Conservation (phyloP, 2,888 invertebrate species). For the Orthonevra nobilis region DNA sequence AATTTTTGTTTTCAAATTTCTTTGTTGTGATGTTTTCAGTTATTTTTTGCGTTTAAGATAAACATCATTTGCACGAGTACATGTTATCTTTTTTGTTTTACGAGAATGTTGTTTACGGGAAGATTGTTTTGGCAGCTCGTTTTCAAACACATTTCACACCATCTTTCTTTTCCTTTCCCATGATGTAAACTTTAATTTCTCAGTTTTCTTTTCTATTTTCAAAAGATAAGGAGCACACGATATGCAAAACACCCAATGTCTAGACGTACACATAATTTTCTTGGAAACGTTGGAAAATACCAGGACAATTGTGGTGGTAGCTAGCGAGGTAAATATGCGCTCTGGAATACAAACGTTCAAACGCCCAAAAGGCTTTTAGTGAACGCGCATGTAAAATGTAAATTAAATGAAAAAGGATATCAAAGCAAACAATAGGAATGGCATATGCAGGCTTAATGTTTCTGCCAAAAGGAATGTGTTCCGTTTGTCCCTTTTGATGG, state of each 20-base stretch:
- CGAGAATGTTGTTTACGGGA: no score
- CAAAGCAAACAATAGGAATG: conserved; percentile 54
- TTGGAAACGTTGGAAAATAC: not conserved
- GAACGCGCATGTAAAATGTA: conserved; percentile 49
- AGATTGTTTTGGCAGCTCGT: not conserved
- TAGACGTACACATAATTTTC: conserved; percentile 26
- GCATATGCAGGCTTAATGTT: conserved; percentile 60
- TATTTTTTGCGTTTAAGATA: no score
- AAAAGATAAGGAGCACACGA: not conserved
- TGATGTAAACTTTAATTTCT: conserved; percentile 5
- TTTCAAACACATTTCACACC: not conserved
- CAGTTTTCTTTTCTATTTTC: not conserved
- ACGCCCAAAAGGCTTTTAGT: conserved; percentile 22
- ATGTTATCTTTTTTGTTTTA: no score
- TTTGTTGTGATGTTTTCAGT: no score
- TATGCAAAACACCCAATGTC: conserved; percentile 27
- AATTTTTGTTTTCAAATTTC: no score
- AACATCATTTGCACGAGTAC: no score
- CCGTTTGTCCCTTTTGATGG: conserved; percentile 46
- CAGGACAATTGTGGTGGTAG: conserved; percentile 12
- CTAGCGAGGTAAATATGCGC: not conserved
- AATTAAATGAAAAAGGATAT: conserved; percentile 56
- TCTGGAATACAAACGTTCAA: not conserved
- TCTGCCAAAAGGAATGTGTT: conserved; percentile 54
- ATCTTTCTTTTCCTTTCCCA: not conserved